Evolutionary conservation across 2,888 invertebrate species (phyloP), one percentile per base, ranked within the genome.

Genomic region (Helobdella robusta): DNA sequence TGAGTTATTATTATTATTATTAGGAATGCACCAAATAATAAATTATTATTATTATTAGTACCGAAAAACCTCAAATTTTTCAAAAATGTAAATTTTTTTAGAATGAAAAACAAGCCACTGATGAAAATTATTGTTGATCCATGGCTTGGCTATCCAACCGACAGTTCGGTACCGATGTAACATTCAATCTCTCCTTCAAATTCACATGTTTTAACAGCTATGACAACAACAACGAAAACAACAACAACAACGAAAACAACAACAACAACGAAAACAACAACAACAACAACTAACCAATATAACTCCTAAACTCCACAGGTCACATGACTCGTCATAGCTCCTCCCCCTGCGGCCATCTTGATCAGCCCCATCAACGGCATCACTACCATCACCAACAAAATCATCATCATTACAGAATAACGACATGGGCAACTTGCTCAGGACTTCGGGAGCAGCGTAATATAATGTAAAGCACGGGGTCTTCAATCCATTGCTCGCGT

Each of bases 231-330:
- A n/a, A n/a, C n/a, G n/a, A n/a, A n/a, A n/a, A n/a, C n/a, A n/a
- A n/a, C n/a, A n/a, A n/a, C n/a, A n/a, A n/a, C n/a, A n/a, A n/a
- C n/a, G n/a, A n/a, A n/a, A n/a, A n/a, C n/a, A n/a, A n/a, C n/a
- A n/a, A n/a, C n/a, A n/a, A n/a, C n/a, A n/a, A n/a, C n/a, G n/a
- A n/a, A n/a, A n/a, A n/a, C n/a, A n/a, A n/a, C n/a, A 15, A 15
- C 44, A 40, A 23, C 34, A 15, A 59, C 32, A 35, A 59, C 84
- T 82, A 72, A 87, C 87, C 78, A 93, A 82, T 70, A 94, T 89
- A 1, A 93, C 93, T 0, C 97, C 97, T 0, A 97, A 83, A 72
- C 92, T 91, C 92, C 95, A 97, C 67, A 94, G 82, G 82, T 97
- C 97, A 82, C 93, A 93, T 75, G 89, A 87, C 77, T 91, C 88